phyloP scores from a whole-genome alignment of 64 coral and sea anemone species.

The Trachythela sp. region DNA sequence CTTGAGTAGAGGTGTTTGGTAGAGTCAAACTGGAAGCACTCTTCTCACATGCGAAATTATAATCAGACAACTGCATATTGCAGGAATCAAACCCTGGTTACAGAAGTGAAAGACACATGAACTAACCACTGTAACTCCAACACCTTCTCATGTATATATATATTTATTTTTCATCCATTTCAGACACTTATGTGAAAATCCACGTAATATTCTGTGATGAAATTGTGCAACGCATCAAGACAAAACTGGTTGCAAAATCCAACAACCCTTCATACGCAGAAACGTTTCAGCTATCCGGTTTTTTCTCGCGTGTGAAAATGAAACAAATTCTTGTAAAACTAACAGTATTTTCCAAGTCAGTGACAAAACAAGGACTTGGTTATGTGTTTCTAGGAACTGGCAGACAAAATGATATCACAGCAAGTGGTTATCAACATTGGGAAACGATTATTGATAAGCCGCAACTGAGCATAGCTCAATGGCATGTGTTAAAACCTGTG shows the following conservation, averaged over 20 bases:
- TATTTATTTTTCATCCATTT: neutral
- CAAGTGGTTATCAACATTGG: slow-evolving; percentile 15
- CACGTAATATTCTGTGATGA: slow-evolving; percentile 6
- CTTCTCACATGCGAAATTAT: too few relatives aligned
- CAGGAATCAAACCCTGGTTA: too few relatives aligned
- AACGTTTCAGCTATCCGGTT: neutral
- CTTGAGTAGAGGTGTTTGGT: too few relatives aligned
- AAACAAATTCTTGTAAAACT: neutral
- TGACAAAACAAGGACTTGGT: neutral
- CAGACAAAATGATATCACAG: neutral
- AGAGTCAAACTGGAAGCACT: too few relatives aligned
- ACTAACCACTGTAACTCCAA: too few relatives aligned
- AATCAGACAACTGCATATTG: too few relatives aligned
- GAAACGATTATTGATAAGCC: slow-evolving; percentile 19
- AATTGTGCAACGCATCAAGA: neutral
- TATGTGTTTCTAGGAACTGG: neutral
- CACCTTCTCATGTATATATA: too few relatives aligned
- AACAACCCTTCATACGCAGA: neutral
- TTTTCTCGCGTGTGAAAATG: neutral
- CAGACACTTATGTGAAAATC: slow-evolving; percentile 12
- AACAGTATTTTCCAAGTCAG: neutral
- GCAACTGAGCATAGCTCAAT: neutral
- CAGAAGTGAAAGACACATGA: too few relatives aligned
- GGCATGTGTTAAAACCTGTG: neutral
- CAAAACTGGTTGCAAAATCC: neutral